phyloP scores from a whole-genome alignment of 2,113 vertebrate genomes.

The Halcyon senegalensis region DNA sequence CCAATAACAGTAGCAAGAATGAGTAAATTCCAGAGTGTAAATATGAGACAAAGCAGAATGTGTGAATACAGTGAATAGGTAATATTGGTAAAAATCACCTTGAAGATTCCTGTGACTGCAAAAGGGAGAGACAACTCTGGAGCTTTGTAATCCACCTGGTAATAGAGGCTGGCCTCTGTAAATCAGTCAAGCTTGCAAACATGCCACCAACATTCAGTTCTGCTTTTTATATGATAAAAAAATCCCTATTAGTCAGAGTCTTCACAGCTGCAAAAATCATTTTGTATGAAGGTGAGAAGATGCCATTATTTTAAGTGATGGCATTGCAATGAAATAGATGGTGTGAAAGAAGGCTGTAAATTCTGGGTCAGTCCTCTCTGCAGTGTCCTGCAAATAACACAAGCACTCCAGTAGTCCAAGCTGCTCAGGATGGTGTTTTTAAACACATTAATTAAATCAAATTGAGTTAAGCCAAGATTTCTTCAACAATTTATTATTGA shows the following conservation, averaged over 20 bases:
- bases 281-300: background rate
- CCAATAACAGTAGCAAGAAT: background rate
- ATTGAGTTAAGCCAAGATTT: conserved; percentile 53
- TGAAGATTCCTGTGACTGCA: background rate
- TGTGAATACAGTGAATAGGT: background rate
- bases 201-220: background rate
- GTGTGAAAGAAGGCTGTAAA: conserved; percentile 47
- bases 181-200: conserved; percentile 21
- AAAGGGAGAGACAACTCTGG: background rate
- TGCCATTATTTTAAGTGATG: conserved; percentile 44
- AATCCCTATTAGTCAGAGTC: conserved; percentile 1
- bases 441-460: conserved; percentile 62
- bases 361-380: conserved; percentile 32
- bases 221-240: conserved; percentile 26
- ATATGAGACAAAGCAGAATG: background rate
- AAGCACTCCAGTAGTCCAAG: background rate
- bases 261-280: conserved; percentile 18
- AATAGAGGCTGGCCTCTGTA: background rate
- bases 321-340: conserved; percentile 5
- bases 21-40: background rate
- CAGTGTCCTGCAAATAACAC: conserved; percentile 11
- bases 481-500: conserved; percentile 69
- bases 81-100: background rate
- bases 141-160: background rate
- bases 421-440: conserved; percentile 17